Percentiles rank a stretch among this genome's conserved stretches.
Evolutionary conservation across 1,140 invertebrate species (phyloP).

Genomic region (Neodiprion pinetum): DNA sequence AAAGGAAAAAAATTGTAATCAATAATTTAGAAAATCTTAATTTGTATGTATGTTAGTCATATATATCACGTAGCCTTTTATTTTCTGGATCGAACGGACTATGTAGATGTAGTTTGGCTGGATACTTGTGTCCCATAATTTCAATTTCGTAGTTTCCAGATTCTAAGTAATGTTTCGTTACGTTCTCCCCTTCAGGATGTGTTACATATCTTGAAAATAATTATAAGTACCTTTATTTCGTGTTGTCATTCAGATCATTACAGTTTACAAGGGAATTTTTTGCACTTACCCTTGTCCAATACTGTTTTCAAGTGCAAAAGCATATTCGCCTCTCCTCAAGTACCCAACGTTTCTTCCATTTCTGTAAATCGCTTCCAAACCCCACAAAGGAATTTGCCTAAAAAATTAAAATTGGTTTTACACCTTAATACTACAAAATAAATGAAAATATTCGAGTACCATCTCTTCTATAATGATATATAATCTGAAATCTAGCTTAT

Average conservation of each 20-base stretch:
- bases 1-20: too few species aligned
- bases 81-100: conserved; percentile 83
- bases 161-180: conserved; percentile 74
- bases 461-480: too few species aligned
- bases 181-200: conserved; percentile 63
- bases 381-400: conserved; percentile 76
- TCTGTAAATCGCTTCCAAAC: conserved; percentile 83
- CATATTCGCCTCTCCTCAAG: conserved; percentile 81
- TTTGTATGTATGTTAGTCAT: conserved; percentile 16
- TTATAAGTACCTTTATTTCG: conserved; percentile 23
- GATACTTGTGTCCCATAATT: conserved; percentile 75
- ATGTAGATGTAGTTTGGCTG: conserved; percentile 72
- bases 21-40: background rate
- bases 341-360: conserved; percentile 80
- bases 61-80: conserved; percentile 62
- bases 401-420: conserved; percentile 33
- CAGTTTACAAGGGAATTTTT: background rate
- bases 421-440: background rate
- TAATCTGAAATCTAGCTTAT: too few species aligned
- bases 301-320: conserved; percentile 73
- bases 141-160: conserved; percentile 81
- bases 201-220: conserved; percentile 59
- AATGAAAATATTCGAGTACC: too few species aligned
- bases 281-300: conserved; percentile 71
- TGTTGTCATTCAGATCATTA: background rate